Conservation (phyloP, 2,113 vertebrate genomes). For the Cnemophilus loriae region DNA sequence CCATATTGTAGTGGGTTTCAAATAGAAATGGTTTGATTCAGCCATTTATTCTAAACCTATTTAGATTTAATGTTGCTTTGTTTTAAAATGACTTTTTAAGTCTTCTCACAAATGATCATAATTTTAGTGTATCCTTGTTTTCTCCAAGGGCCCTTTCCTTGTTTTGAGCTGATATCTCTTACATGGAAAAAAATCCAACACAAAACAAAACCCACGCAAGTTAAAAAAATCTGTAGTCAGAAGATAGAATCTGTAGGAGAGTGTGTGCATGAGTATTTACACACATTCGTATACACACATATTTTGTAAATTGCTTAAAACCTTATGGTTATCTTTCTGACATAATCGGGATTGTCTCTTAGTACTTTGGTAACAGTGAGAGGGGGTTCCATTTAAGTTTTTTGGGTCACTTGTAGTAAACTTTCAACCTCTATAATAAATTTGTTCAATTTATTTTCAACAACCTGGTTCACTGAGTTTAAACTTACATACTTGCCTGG, state of each 20-base stretch:
- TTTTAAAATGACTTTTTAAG: background rate
- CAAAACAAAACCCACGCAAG: accelerated
- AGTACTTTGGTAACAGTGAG: background rate
- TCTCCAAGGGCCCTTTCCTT: background rate
- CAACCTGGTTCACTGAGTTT: background rate
- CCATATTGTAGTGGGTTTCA: background rate
- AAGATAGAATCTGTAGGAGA: background rate
- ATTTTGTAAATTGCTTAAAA: background rate
- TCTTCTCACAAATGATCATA: background rate
- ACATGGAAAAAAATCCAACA: background rate
- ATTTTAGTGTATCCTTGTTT: background rate
- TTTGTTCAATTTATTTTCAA: background rate
- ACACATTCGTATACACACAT: background rate
- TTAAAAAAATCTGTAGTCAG: background rate
- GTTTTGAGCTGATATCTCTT: background rate
- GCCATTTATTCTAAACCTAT: background rate
- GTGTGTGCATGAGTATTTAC: background rate
- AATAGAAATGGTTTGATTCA: background rate
- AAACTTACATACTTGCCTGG: background rate
- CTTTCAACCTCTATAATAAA: background rate
- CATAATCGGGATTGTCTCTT: background rate
- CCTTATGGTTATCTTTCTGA: background rate
- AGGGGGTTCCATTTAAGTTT: background rate
- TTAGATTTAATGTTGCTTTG: background rate
- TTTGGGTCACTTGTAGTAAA: background rate